Base-by-base conservation (phyloP, 1,140 invertebrate genomes). In the Andricus grossulariae region DNA sequence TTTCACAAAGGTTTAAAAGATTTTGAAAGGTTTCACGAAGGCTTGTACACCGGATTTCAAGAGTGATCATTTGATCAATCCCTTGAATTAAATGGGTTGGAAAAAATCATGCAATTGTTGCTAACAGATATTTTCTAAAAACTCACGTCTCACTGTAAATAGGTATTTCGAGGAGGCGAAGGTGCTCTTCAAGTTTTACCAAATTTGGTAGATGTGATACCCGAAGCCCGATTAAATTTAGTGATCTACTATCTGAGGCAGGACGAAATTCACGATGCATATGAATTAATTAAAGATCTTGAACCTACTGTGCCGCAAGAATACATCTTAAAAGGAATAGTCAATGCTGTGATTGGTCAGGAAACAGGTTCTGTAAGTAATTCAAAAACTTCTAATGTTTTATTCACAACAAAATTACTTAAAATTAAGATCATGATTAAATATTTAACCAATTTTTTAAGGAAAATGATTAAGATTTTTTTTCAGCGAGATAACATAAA, bases 291-390 rank as follows among this genome's bases (percentile, higher is more conserved):
- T 74, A 98, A 98, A 89, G 96, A 98, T 82, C 88, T 99, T 25
- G 97, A 99, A 85, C 97, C 98, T 13, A 96, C 97, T 1, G 96
- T 97, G 0, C 97, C 98, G 0, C 96, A 99, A 80, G 98, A 99
- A 88, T 99, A 98, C 87, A 99, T 99, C 83, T 92, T 99, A 7
- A 98, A 99, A 88, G 99, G 97, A 0, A 98, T 99, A 50, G 97
- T 99, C 0, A 97, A 99, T 90, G 97, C 98, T 2, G 94, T 96
- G 1, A 92, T 99, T 16, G 98, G 97, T 0, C 98, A 99, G 88
- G 97, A 99, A 87, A 94, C 95, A 75, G 95, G 95, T 83, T 97
- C 97, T 77, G 97, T 98, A 72, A 73, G 21, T 74, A 51, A 79
- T 76, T 45, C 45, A 50, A 21, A 70, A 70, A 11, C 39, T 45